These are phyloP conservation scores for Amiota minor DNA, from an alignment of 2,888 invertebrate species.

Conservation along the genomic window DNA sequence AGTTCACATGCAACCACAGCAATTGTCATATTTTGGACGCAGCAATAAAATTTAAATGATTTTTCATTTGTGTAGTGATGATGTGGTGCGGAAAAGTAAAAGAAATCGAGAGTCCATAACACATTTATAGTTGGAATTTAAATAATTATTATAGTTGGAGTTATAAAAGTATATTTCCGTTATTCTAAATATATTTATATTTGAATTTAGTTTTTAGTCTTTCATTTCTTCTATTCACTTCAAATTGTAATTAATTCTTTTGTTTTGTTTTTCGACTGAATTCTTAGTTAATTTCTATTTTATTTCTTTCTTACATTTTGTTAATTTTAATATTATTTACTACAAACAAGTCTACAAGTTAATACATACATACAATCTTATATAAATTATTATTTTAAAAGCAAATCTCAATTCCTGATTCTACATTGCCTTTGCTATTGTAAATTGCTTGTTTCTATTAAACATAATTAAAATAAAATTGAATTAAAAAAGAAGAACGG, in stretches of 20 bases:
- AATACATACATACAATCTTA: too few species aligned
- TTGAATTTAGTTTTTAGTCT: background rate
- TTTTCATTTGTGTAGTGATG: background rate
- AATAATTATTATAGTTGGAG: too few species aligned
- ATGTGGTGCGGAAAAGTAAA: too few species aligned
- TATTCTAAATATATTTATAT: slow-evolving; percentile 8
- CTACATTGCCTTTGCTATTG: too few species aligned
- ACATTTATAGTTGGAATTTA: too few species aligned
- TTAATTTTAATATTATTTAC: too few species aligned
- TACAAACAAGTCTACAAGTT: too few species aligned
- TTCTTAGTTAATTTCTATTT: slow-evolving; percentile 23
- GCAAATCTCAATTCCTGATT: too few species aligned
- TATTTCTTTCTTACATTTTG: too few species aligned
- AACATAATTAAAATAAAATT: slow-evolving; percentile 40
- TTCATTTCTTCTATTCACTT: slow-evolving; percentile 9
- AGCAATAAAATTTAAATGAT: background rate
- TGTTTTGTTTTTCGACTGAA: slow-evolving; percentile 23
- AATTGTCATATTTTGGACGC: slow-evolving; percentile 48
- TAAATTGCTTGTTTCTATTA: background rate
- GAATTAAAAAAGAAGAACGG: background rate
- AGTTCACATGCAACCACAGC: slow-evolving; percentile 57
- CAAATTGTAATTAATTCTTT: slow-evolving; percentile 24
- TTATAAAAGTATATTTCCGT: background rate
- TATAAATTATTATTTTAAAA: too few species aligned
- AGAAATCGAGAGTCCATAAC: too few species aligned